Conservation (phyloP, 1,140 invertebrate species). For the Cydia amplana region DNA sequence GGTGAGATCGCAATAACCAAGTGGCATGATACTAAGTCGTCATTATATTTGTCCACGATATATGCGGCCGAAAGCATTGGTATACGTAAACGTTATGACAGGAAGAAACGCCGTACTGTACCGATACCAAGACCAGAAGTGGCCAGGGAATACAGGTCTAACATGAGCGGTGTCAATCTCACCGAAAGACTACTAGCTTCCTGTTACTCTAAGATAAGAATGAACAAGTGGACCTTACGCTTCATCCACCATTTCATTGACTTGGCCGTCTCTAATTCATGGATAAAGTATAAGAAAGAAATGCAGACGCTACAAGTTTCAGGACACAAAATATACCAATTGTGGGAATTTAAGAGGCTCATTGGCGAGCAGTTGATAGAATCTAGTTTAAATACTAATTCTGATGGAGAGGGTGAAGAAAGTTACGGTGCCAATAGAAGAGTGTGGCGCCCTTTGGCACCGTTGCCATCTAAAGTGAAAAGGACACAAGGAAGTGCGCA, state of each 20-base stretch:
- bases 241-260: conserved; percentile 36
- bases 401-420: background rate
- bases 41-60: conserved; percentile 30
- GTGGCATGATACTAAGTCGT: conserved; percentile 37
- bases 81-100: conserved; percentile 19
- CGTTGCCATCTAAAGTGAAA: background rate
- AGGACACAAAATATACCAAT: background rate
- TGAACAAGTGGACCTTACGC: conserved; percentile 41
- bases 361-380: conserved; percentile 1
- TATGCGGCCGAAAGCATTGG: conserved; percentile 32
- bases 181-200: conserved; percentile 39
- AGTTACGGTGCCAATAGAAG: background rate
- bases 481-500: background rate
- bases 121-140: conserved; percentile 36
- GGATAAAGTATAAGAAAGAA: conserved; percentile 23
- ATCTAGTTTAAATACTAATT: background rate
- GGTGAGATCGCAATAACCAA: conserved; percentile 37
- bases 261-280: conserved; percentile 33
- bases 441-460: background rate
- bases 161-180: conserved; percentile 41
- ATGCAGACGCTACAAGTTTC: background rate
- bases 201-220: conserved; percentile 39
- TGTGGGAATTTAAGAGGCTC: conserved; percentile 1
- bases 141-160: conserved; percentile 39
- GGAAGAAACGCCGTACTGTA: background rate